These are phyloP conservation scores for Lithodes maja DNA, from an alignment of 2,888 invertebrate species.

Conservation along the genomic window DNA sequence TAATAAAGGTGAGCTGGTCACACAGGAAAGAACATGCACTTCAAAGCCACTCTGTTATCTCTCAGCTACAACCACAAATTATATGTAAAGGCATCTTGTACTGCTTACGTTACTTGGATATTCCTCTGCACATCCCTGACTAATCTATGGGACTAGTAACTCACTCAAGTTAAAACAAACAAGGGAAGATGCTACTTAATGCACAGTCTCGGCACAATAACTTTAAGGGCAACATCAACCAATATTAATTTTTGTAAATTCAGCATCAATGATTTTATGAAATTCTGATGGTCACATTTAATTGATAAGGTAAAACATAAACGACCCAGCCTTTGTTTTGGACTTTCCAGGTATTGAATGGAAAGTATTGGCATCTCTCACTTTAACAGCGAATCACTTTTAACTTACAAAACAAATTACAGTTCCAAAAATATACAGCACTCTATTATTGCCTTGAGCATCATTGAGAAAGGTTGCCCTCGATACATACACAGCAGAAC, in stretches of 20 bases:
- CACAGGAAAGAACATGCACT: slow-evolving; percentile 62
- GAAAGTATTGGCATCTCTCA: background rate
- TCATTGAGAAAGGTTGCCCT: no score
- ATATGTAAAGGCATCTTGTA: slow-evolving; percentile 26
- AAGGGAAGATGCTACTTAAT: slow-evolving; percentile 65
- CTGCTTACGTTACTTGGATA: slow-evolving; percentile 24
- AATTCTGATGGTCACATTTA: background rate
- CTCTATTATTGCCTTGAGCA: no score
- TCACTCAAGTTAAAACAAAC: slow-evolving; percentile 67
- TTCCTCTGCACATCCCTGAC: slow-evolving; percentile 65
- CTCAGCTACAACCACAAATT: slow-evolving; percentile 59
- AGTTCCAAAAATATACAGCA: no score
- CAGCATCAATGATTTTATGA: background rate
- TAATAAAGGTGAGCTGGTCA: slow-evolving; percentile 44
- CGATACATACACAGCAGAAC: no score
- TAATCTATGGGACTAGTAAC: slow-evolving; percentile 62
- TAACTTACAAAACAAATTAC: no score
- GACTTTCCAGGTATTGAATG: slow-evolving; percentile 1
- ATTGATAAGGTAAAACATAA: background rate
- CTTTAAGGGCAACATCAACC: background rate
- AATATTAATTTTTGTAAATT: slow-evolving; percentile 8
- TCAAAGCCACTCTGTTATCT: slow-evolving; percentile 65
- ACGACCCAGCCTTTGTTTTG: background rate
- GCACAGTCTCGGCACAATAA: slow-evolving; percentile 28
- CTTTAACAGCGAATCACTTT: no score